phyloP scores from a whole-genome alignment of 2,888 invertebrate genomes.

The Zhuqinia jingwanae region DNA sequence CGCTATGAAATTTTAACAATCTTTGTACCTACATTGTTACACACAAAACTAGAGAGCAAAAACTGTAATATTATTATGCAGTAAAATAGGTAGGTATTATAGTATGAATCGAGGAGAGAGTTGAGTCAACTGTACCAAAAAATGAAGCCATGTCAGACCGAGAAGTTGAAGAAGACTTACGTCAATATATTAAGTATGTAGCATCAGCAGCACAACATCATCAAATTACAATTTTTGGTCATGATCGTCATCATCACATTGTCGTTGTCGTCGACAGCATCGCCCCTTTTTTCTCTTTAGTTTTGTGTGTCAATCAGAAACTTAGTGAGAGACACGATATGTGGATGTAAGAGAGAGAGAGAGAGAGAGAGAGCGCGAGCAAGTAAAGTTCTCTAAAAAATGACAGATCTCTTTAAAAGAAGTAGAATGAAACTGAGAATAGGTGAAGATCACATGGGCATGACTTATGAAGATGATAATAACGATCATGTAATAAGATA shows the following conservation, averaged over 20 bases:
- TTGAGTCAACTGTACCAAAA: too few relatives aligned
- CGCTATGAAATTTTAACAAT: slow-evolving; percentile 28
- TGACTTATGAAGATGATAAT: slow-evolving; percentile 13
- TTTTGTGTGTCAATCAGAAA: slow-evolving; percentile 33
- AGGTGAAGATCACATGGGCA: neutral
- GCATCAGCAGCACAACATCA: neutral
- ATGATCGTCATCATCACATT: neutral
- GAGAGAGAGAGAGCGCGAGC: too few relatives aligned
- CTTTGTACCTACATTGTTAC: too few relatives aligned
- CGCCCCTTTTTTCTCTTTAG: neutral
- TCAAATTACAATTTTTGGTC: slow-evolving; percentile 11
- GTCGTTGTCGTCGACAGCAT: neutral
- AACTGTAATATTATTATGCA: too few relatives aligned
- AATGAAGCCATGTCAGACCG: too few relatives aligned
- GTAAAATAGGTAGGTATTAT: too few relatives aligned
- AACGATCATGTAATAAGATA: too few relatives aligned
- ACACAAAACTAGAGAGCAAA: too few relatives aligned
- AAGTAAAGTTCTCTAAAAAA: neutral
- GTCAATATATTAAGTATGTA: too few relatives aligned
- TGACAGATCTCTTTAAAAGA: neutral
- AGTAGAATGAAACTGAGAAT: neutral
- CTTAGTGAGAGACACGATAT: neutral
- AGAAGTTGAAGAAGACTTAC: too few relatives aligned
- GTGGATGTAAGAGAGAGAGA: too few relatives aligned
- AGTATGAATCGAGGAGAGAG: too few relatives aligned